Evolutionary conservation across 2,797 vertebrate genomes (phyloP), one percentile per base, ranked within the genome.

Genomic region (Nasua narica): DNA sequence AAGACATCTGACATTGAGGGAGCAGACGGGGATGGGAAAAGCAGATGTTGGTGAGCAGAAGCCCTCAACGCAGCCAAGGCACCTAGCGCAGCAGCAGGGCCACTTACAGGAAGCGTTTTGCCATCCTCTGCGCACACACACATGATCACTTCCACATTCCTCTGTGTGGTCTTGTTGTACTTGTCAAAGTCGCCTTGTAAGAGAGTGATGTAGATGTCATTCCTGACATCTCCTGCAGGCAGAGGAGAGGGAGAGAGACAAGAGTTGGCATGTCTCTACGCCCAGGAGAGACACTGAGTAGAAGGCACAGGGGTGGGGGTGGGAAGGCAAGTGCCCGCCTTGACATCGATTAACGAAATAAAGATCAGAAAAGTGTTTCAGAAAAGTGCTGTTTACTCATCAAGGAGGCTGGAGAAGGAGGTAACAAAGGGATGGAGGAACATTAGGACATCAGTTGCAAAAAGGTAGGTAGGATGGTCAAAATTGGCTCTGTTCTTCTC

Each of bases 121-220:
- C 99, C 99, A 27, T 99, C 99, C 97, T 99, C 99, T 5, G 99
- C 98, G 84, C 99, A 99, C 97, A 99, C 99, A 98, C 99, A 99
- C 99, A 99, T 99, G 96, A 99, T 99, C 98, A 99, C 99, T 98
- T 99, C 99, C 94, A 99, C 99, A 0, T 99, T 99, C 97, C 99
- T 99, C 98, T 99, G 99, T 0, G 99, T 99, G 25, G 99, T 99
- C 99, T 99, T 99, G 98, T 99, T 99, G 99, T 99, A 99, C 95
- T 99, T 99, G 99, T 99, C 99, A 60, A 99, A 99, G 98, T 99
- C 99, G 35, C 99, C 99, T 1, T 99, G 98, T 67, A 99, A 97
- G 94, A 99, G 94, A 14, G 99, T 99, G 93, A 99, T 99, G 98
- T 99, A 99, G 98, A 99, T 99, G 98, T 99, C 99, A n/a, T 99